phyloP scores from a whole-genome alignment of 2,888 invertebrate genomes.

The Tortricodes alternella region DNA sequence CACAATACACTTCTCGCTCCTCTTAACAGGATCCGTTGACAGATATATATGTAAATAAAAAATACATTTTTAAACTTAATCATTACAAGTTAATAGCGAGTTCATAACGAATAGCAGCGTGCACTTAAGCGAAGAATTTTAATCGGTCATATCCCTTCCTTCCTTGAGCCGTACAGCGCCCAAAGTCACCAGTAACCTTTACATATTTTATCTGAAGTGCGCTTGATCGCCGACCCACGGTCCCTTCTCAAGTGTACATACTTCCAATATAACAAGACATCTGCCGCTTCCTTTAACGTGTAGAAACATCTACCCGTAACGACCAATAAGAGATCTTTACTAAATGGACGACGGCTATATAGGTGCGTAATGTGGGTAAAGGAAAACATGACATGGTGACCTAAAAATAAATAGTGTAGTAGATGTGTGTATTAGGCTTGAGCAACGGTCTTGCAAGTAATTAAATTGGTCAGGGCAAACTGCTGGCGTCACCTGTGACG shows the following conservation, averaged over 20 bases:
- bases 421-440: not conserved
- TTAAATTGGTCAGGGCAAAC: not conserved
- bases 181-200: constrained; percentile 67
- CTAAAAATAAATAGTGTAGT: constrained; percentile 30
- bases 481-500: not conserved
- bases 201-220: constrained; percentile 79
- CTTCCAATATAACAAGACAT: constrained; percentile 59
- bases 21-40: constrained; percentile 14
- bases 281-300: constrained; percentile 47
- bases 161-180: constrained; percentile 51
- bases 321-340: constrained; percentile 56
- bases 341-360: constrained; percentile 56
- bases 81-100: constrained; percentile 23
- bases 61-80: not conserved
- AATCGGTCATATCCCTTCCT: constrained; percentile 60
- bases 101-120: constrained; percentile 37
- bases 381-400: constrained; percentile 32
- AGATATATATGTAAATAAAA: not conserved
- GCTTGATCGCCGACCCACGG: constrained; percentile 75
- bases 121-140: constrained; percentile 61
- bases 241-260: constrained; percentile 64
- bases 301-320: constrained; percentile 52
- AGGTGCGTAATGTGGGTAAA: constrained; percentile 66
- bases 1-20: not conserved
- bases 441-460: not conserved